A percentile compares a stretch with the other conserved stretches of the same genome.
Conservation (phyloP, 2,888 invertebrate genomes). For the Caradrina clavipalpis region DNA sequence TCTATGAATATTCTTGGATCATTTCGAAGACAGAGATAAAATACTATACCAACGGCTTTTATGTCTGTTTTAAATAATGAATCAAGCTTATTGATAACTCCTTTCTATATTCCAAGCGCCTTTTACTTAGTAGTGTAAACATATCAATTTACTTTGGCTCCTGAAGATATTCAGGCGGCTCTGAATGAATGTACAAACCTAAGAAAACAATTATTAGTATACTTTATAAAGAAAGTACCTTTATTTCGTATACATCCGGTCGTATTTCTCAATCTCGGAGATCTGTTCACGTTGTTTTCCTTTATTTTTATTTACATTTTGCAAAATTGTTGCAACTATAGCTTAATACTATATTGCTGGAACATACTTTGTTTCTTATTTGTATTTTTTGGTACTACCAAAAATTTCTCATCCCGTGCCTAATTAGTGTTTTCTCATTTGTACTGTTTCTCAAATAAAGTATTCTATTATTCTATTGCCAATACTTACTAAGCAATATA, state of each 20-base stretch:
- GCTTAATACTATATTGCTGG: not conserved
- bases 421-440: too few relatives aligned
- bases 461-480: too few relatives aligned
- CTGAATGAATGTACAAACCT: conserved; percentile 58
- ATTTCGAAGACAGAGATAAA: conserved; percentile 18
- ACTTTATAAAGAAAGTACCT: conserved; percentile 5
- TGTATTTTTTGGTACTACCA: too few relatives aligned
- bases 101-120: conserved; percentile 8
- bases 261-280: not conserved
- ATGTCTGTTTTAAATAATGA: conserved; percentile 1
- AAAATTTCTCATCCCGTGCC: too few relatives aligned
- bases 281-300: not conserved
- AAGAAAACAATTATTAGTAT: conserved; percentile 42
- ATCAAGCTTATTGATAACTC: not conserved
- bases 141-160: conserved; percentile 16
- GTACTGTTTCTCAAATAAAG: not conserved
- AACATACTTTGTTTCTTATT: not conserved
- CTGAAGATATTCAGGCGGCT: conserved; percentile 22
- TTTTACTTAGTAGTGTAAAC: not conserved
- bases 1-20: conserved; percentile 2
- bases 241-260: not conserved
- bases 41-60: conserved; percentile 29
- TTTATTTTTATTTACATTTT: not conserved
- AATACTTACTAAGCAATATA: not conserved
- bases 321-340: not conserved